Evolutionary conservation across 2,113 vertebrate species (phyloP).

Genomic region (Notechis scutatus): DNA sequence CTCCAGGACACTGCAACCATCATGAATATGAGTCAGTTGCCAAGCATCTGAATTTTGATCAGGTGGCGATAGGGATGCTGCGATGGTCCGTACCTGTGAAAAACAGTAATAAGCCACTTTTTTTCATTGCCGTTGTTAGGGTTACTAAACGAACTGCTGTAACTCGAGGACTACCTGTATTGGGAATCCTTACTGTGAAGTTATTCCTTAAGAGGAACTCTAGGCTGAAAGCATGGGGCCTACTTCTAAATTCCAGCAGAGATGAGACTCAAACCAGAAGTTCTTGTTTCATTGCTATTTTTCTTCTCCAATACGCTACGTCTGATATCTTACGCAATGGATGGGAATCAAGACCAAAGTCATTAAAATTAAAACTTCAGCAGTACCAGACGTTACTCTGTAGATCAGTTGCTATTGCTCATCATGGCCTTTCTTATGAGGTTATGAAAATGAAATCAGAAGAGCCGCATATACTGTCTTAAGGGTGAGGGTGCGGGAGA

Average conservation of each 20-base stretch:
- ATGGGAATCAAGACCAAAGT: background rate
- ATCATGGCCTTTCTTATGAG: background rate
- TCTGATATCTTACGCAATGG: background rate
- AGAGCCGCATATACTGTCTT: background rate
- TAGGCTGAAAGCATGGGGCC: background rate
- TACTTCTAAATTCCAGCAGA: background rate
- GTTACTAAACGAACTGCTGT: background rate
- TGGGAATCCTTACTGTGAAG: background rate
- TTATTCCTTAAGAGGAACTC: background rate
- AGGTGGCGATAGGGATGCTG: background rate
- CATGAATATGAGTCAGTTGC: background rate
- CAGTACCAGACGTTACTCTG: background rate
- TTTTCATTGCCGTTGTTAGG: background rate
- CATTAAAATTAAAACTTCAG: background rate
- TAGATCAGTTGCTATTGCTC: background rate
- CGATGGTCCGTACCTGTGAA: background rate
- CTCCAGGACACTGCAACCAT: background rate
- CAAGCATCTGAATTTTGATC: background rate
- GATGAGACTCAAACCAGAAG: background rate
- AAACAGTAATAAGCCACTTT: background rate
- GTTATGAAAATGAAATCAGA: background rate
- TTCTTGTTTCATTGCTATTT: background rate
- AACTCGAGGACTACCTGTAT: background rate
- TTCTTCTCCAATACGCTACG: background rate
- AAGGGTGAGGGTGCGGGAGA: background rate